These are phyloP conservation scores for Epirrita christyi DNA, from an alignment of 2,888 invertebrate species.

Conservation along the genomic window DNA sequence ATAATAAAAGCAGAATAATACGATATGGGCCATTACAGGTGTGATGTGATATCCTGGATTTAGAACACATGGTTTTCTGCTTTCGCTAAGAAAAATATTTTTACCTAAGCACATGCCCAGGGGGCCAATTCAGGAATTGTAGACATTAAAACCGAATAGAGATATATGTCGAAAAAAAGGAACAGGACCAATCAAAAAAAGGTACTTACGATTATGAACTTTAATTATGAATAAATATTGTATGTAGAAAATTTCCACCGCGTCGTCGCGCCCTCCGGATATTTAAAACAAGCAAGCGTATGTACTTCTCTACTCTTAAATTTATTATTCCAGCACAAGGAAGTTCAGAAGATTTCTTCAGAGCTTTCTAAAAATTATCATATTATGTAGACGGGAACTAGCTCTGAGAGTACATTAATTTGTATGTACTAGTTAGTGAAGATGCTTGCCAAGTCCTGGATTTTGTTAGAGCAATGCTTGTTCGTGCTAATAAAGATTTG, in stretches of 20 bases:
- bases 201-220: not conserved
- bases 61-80: too few species aligned
- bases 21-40: too few species aligned
- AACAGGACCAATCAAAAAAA: not conserved
- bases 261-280: slow-evolving; percentile 42
- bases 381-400: not conserved
- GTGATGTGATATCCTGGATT: too few species aligned
- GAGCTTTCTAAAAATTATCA: not conserved
- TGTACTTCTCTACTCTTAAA: slow-evolving; percentile 28
- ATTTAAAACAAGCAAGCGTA: slow-evolving; percentile 45
- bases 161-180: too few species aligned
- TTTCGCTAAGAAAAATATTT: too few species aligned
- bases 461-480: too few species aligned
- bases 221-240: slow-evolving; percentile 15
- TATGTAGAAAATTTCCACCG: slow-evolving; percentile 42
- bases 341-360: slow-evolving; percentile 10
- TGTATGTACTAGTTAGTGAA: not conserved
- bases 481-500: too few species aligned
- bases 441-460: not conserved
- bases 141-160: too few species aligned
- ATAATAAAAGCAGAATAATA: too few species aligned
- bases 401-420: not conserved
- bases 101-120: too few species aligned
- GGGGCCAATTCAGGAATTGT: too few species aligned
- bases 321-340: slow-evolving; percentile 10